Evolutionary conservation across 2,888 invertebrate species (phyloP).

Genomic region (Acanthosoma haemorrhoidale): DNA sequence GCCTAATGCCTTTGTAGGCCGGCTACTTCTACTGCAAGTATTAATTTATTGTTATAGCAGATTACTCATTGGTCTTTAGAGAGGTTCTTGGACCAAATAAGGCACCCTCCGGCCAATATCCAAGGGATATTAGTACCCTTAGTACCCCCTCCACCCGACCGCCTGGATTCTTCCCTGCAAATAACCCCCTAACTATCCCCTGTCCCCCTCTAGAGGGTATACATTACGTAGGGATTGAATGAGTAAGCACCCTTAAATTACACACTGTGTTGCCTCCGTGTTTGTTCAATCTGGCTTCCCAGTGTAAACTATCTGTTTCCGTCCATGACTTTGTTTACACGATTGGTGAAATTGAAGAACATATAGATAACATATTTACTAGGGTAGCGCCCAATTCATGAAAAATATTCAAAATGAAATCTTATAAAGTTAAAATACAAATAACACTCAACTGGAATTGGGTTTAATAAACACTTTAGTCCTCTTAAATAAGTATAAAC

Average conservation of each 20-base stretch:
- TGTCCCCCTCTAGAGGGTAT: not conserved
- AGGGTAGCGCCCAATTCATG: too few relatives aligned
- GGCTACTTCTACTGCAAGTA: not conserved
- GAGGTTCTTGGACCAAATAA: not conserved
- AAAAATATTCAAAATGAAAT: too few relatives aligned
- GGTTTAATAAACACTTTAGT: too few relatives aligned
- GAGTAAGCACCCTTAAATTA: constrained; percentile 3
- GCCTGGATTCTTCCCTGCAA: not conserved
- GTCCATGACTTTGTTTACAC: too few relatives aligned
- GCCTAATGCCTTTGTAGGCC: not conserved
- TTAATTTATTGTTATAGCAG: constrained; percentile 4
- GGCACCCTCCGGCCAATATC: not conserved
- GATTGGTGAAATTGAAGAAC: too few relatives aligned
- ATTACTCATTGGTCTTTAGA: constrained; percentile 10
- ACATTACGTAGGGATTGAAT: not conserved
- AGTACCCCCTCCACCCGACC: not conserved
- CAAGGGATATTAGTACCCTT: not conserved
- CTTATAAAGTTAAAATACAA: too few relatives aligned
- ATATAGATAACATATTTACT: too few relatives aligned
- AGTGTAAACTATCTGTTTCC: not conserved
- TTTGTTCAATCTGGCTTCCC: not conserved
- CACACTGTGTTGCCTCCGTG: not conserved
- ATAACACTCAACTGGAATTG: too few relatives aligned
- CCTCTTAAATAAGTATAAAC: too few relatives aligned
- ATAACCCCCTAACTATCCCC: not conserved